phyloP scores from a whole-genome alignment of 2,113 vertebrate genomes.

The Ptyas mucosa region DNA sequence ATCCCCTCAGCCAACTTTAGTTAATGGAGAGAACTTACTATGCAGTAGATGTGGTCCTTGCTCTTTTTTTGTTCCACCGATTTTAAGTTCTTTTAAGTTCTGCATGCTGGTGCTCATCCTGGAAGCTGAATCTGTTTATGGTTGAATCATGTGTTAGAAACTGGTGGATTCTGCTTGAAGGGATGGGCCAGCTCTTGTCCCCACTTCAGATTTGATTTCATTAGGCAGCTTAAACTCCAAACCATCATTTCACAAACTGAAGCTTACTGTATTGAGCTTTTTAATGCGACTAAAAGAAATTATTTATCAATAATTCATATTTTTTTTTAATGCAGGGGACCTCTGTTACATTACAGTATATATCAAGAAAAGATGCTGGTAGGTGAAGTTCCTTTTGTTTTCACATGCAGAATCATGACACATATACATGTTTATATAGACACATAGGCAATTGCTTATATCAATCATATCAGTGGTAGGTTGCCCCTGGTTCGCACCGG shows the following conservation, averaged over 20 bases:
- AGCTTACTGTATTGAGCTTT: background rate
- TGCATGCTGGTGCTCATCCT: background rate
- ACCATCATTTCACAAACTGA: background rate
- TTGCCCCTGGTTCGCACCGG: too few relatives aligned
- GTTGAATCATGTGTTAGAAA: background rate
- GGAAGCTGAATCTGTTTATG: background rate
- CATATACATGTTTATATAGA: background rate
- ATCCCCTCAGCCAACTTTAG: background rate
- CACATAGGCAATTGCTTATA: background rate
- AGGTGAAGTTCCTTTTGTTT: conserved; percentile 41
- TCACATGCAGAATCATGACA: background rate
- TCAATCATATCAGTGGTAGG: too few relatives aligned
- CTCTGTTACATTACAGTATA: conserved; percentile 46
- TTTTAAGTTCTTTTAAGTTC: background rate
- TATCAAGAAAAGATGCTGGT: conserved; percentile 53
- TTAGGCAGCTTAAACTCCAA: background rate
- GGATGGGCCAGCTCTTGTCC: background rate
- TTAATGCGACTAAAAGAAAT: background rate
- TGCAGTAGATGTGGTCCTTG: background rate
- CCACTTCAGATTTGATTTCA: background rate
- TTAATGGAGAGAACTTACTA: background rate
- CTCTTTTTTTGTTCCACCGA: background rate
- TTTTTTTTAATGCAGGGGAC: conserved; percentile 55
- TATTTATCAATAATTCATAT: conserved; percentile 6
- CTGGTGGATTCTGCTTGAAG: background rate